Evolutionary conservation across 1,140 invertebrate species (phyloP).

Genomic region (Protaetia brevitarsis): DNA sequence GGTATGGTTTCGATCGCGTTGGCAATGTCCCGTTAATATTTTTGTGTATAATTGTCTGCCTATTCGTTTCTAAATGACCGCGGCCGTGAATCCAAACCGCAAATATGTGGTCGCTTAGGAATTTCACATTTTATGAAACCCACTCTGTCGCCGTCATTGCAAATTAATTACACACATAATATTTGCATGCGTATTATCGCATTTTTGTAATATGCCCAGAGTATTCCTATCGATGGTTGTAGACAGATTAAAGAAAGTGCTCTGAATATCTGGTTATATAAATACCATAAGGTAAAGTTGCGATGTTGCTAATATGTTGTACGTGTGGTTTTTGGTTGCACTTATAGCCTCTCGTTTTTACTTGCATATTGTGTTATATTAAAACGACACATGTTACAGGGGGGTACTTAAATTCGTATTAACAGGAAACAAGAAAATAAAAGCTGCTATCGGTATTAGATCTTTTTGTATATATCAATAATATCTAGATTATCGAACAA

Average conservation of each 20-base stretch:
- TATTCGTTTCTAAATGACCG: neutral
- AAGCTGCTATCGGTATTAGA: neutral
- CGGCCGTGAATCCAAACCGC: neutral
- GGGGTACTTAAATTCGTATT: too few species aligned
- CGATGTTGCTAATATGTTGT: neutral
- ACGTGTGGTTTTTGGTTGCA: neutral
- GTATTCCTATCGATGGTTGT: neutral
- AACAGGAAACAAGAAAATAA: too few species aligned
- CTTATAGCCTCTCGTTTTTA: too few species aligned
- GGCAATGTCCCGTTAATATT: neutral
- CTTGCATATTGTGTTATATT: too few species aligned
- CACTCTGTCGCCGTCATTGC: too few species aligned
- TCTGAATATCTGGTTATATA: neutral
- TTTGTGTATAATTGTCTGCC: slow-evolving; percentile 7
- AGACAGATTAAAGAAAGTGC: neutral
- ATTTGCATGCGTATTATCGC: too few species aligned
- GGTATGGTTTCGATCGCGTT: neutral
- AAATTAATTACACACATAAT: too few species aligned
- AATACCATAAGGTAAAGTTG: neutral
- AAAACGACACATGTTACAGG: too few species aligned
- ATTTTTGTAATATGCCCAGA: too few species aligned
- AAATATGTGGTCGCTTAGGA: neutral
- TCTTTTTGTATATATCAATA: neutral
- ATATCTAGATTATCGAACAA: neutral
- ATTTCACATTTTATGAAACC: too few species aligned